phyloP scores from a whole-genome alignment of 1,140 invertebrate genomes.

The Cherax destructor region DNA sequence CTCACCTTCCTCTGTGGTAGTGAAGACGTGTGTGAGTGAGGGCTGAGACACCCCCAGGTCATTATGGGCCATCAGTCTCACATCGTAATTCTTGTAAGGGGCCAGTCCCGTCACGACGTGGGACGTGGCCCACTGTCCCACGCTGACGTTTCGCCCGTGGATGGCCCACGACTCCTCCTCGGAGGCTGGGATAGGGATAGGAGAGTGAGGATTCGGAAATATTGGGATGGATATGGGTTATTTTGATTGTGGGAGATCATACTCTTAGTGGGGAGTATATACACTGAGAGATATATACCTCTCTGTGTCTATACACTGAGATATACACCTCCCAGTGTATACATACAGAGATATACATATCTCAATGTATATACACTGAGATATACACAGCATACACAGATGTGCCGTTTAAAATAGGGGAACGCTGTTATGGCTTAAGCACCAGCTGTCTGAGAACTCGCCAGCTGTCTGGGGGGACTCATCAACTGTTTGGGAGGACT shows the following conservation, averaged over 20 bases:
- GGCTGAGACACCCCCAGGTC: constrained; percentile 76
- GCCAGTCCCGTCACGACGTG: constrained; percentile 74
- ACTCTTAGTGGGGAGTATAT: too few relatives aligned
- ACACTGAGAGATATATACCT: too few relatives aligned
- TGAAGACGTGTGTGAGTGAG: constrained; percentile 74
- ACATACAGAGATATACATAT: too few relatives aligned
- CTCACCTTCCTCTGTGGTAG: constrained; percentile 77
- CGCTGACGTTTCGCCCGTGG: constrained; percentile 55
- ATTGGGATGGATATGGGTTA: not conserved
- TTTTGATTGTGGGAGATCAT: not conserved
- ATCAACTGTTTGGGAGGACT: too few relatives aligned
- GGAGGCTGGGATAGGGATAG: not conserved
- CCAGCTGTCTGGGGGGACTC: too few relatives aligned
- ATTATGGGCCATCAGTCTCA: constrained; percentile 76
- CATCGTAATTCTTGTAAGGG: constrained; percentile 76
- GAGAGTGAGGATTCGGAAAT: not conserved
- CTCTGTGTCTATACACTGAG: too few relatives aligned
- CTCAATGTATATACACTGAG: too few relatives aligned
- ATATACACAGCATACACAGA: too few relatives aligned
- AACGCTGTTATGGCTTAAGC: too few relatives aligned
- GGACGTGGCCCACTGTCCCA: constrained; percentile 71
- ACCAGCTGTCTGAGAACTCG: too few relatives aligned
- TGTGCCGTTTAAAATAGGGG: too few relatives aligned
- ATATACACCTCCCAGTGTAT: too few relatives aligned
- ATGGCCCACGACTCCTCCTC: constrained; percentile 40